These are phyloP conservation scores for Scaptodrosophila lebanonensis DNA, from an alignment of 1,140 invertebrate genomes.

Conservation along the genomic window DNA sequence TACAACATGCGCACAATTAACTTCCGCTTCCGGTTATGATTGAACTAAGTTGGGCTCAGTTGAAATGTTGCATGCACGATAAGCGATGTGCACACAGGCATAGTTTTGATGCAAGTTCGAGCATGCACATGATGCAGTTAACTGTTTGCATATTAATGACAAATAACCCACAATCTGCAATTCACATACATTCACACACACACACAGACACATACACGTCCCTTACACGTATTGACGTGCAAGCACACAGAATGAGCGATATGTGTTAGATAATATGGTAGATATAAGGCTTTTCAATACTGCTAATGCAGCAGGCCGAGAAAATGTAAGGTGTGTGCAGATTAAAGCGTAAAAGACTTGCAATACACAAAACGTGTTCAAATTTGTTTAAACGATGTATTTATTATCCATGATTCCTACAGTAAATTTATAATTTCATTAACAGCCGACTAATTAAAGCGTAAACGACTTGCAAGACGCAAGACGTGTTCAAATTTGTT, in stretches of 20 bases:
- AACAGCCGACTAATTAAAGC: no score
- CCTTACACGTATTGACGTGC: slow-evolving; percentile 21
- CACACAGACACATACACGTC: no score
- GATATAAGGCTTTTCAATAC: slow-evolving; percentile 30
- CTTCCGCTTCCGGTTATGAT: slow-evolving; percentile 71
- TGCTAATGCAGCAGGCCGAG: not conserved
- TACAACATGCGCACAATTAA: slow-evolving; percentile 59
- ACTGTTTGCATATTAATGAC: slow-evolving; percentile 73
- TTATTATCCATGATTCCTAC: no score
- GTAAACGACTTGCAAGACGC: no score
- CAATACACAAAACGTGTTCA: no score
- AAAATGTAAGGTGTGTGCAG: not conserved
- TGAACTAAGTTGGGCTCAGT: slow-evolving; percentile 32
- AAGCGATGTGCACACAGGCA: slow-evolving; percentile 7
- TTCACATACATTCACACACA: slow-evolving; percentile 23
- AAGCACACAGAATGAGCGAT: slow-evolving; percentile 43
- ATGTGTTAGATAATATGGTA: slow-evolving; percentile 61
- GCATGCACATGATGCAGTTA: slow-evolving; percentile 35
- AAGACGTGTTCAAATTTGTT: no score
- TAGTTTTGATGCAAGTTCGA: slow-evolving; percentile 1
- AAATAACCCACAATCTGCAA: slow-evolving; percentile 55
- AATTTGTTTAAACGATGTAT: no score
- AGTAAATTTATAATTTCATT: no score
- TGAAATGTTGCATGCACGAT: slow-evolving; percentile 25
- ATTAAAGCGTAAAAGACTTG: no score